Evolutionary conservation across 2,113 vertebrate species (phyloP).

Genomic region (Glaucomys volans): DNA sequence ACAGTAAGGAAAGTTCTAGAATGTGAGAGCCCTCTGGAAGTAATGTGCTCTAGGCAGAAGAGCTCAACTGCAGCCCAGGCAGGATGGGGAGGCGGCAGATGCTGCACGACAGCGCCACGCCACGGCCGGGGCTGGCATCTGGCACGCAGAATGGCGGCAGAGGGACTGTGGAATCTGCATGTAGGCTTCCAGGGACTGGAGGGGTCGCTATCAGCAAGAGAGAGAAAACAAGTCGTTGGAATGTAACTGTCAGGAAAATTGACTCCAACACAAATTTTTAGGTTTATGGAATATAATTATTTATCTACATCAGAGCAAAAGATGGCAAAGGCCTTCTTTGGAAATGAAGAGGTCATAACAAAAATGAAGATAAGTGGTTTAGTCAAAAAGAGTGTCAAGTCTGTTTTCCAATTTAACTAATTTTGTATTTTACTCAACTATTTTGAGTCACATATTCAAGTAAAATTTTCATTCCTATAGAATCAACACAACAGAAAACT

Average conservation of each 20-base stretch:
- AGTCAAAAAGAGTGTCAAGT: neutral
- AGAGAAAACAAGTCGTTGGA: conserved; percentile 1
- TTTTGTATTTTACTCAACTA: conserved; percentile 34
- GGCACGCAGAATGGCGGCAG: neutral
- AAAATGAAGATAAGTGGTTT: conserved; percentile 55
- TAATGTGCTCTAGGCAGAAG: neutral
- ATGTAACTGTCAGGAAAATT: neutral
- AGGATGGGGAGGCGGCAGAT: neutral
- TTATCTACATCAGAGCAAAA: neutral
- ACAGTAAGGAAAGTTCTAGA: neutral
- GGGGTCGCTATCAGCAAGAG: neutral
- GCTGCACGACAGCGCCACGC: no score
- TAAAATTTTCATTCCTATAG: conserved; percentile 7
- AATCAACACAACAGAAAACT: conserved; percentile 45
- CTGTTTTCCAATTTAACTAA: conserved; percentile 45
- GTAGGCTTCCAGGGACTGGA: neutral
- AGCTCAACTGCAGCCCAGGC: neutral
- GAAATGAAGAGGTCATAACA: conserved; percentile 22
- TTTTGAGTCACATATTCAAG: conserved; percentile 36
- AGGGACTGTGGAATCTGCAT: neutral
- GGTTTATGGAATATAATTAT: neutral
- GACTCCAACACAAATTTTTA: neutral
- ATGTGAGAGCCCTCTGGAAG: neutral
- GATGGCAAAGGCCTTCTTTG: neutral
- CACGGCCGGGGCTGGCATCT: neutral